phyloP scores from a whole-genome alignment of 2,888 invertebrate genomes.

The Nemotelus nigrinus region DNA sequence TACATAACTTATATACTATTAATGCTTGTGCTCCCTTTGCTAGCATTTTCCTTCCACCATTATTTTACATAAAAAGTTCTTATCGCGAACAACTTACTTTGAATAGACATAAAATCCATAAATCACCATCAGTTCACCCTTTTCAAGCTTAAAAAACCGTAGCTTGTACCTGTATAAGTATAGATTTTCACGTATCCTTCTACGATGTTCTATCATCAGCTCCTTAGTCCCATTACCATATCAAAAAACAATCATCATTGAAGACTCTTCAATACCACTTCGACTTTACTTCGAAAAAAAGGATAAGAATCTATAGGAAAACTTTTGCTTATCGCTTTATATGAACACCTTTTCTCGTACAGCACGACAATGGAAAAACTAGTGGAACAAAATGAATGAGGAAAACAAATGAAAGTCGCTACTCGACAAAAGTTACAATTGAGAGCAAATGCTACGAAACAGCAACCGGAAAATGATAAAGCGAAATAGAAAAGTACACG shows the following conservation, averaged over 20 bases:
- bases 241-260: background rate
- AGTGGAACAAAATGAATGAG: background rate
- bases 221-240: conserved; percentile 13
- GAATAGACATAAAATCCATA: conserved; percentile 5
- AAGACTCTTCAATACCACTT: background rate
- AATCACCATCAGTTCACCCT: background rate
- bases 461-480: background rate
- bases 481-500: conserved; percentile 20
- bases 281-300: too few species aligned
- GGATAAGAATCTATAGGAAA: too few species aligned
- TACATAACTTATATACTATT: too few species aligned
- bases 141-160: background rate
- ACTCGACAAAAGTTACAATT: conserved; percentile 29
- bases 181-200: too few species aligned
- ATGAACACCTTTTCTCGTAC: too few species aligned
- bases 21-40: too few species aligned
- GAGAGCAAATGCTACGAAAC: background rate
- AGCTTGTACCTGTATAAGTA: too few species aligned
- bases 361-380: too few species aligned
- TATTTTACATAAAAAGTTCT: background rate
- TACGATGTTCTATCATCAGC: background rate
- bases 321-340: too few species aligned
- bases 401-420: background rate
- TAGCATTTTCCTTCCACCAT: too few species aligned
- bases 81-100: conserved; percentile 8